Evolutionary conservation across 2,888 invertebrate species (phyloP).

Genomic region (Chouioia cunea): DNA sequence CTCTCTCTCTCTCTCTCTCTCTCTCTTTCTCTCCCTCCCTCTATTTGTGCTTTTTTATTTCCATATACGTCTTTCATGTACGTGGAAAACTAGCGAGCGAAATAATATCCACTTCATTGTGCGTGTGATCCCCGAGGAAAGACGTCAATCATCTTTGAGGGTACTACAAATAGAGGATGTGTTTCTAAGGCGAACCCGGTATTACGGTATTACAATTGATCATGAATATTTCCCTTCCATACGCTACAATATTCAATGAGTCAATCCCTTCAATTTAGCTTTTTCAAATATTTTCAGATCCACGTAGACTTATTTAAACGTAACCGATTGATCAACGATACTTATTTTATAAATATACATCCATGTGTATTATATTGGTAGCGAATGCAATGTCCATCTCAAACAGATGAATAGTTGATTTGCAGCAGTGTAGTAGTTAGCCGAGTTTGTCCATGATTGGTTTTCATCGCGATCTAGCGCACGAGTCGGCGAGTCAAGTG

Average conservation of each 20-base stretch:
- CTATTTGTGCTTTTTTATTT: conserved; percentile 9
- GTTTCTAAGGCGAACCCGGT: conserved; percentile 24
- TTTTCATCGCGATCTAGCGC: too few species aligned
- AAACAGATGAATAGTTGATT: too few species aligned
- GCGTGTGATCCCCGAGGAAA: conserved; percentile 29
- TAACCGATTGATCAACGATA: too few species aligned
- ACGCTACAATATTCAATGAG: conserved; percentile 12
- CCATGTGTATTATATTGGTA: too few species aligned
- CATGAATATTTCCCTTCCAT: conserved; percentile 18
- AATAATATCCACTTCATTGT: conserved; percentile 37
- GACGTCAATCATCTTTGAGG: conserved; percentile 32
- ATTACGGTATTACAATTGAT: conserved; percentile 38
- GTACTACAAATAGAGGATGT: neutral
- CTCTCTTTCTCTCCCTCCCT: conserved; percentile 3
- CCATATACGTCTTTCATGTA: conserved; percentile 15
- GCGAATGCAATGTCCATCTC: too few species aligned
- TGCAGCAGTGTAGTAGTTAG: too few species aligned
- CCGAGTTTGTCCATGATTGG: too few species aligned
- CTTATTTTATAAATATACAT: too few species aligned
- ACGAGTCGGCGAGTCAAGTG: neutral
- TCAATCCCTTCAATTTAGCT: conserved; percentile 16
- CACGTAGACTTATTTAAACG: too few species aligned
- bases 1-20: conserved; percentile 22
- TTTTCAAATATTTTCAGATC: too few species aligned
- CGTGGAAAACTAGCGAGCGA: conserved; percentile 14